Evolutionary conservation across 1,140 invertebrate genomes (phyloP).

Genomic region (Pristionchus pacificus): DNA sequence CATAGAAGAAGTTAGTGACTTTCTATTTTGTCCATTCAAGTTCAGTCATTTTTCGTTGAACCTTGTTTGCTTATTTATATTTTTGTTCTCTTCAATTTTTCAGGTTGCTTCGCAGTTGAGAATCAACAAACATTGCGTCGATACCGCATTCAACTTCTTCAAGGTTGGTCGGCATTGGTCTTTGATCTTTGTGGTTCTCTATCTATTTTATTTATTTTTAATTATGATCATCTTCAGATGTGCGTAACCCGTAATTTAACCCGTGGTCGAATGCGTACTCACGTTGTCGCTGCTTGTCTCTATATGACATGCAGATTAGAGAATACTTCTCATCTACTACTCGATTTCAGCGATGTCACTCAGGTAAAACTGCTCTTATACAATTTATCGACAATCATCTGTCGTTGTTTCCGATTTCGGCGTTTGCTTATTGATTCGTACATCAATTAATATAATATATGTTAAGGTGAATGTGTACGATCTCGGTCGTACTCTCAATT

Average conservation of each 20-base stretch:
- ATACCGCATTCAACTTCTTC: constrained; percentile 90
- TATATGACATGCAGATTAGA: constrained; percentile 94
- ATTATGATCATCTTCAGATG: constrained; percentile 62
- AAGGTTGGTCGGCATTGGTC: constrained; percentile 62
- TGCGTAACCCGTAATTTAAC: constrained; percentile 80
- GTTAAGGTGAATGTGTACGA: constrained; percentile 87
- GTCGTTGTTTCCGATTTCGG: not conserved
- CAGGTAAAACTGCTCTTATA: constrained; percentile 58
- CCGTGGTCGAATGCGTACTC: constrained; percentile 74
- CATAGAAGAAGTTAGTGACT: constrained; percentile 45
- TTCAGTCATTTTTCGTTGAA: not conserved
- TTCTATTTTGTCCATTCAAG: constrained; percentile 7
- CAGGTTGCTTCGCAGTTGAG: constrained; percentile 50
- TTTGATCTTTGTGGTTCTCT: not conserved
- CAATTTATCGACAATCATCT: not conserved
- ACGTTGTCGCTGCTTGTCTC: constrained; percentile 91
- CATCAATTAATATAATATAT: not conserved
- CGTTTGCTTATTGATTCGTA: not conserved
- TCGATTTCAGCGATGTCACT: constrained; percentile 93
- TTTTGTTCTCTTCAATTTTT: constrained; percentile 7
- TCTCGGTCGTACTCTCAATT: constrained; percentile 84
- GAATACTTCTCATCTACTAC: constrained; percentile 87
- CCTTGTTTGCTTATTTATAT: not conserved
- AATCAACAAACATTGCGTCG: constrained; percentile 82
- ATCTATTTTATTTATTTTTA: not conserved